Percentiles rank a stretch among this genome's conserved stretches.
These are phyloP conservation scores for Pogona vitticeps DNA, from an alignment of 2,113 vertebrate genomes.

Conservation along the genomic window DNA sequence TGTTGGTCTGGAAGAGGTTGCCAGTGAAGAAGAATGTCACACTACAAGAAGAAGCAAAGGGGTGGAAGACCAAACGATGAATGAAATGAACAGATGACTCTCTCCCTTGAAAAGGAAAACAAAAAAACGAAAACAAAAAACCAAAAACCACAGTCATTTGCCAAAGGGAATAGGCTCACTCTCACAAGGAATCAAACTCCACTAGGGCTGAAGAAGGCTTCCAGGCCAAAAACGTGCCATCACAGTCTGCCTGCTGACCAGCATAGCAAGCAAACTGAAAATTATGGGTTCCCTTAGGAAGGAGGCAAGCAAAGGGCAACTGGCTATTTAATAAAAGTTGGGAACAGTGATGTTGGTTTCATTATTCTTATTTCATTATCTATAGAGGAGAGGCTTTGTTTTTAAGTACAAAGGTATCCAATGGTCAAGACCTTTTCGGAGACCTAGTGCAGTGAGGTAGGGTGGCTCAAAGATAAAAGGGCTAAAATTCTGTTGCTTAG, in stretches of 20 bases:
- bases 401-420: not conserved
- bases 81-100: no score
- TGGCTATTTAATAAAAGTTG: conserved; percentile 40
- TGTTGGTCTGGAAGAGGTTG: not conserved
- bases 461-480: no score
- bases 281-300: conserved; percentile 25
- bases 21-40: not conserved
- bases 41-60: not conserved
- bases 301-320: conserved; percentile 28
- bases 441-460: not conserved
- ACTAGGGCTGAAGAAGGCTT: not conserved
- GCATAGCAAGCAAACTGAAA: conserved; percentile 8
- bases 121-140: not conserved
- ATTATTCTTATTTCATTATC: not conserved
- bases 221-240: not conserved
- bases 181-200: not conserved
- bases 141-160: not conserved
- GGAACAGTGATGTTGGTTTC: conserved; percentile 19
- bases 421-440: not conserved
- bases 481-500: no score
- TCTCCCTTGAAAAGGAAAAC: not conserved
- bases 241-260: conserved; percentile 20
- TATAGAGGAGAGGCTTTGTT: not conserved
- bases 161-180: conserved; percentile 2
- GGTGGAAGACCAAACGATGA: not conserved